Percentiles rank a stretch among this genome's conserved stretches.
Conservation (phyloP, 2,797 vertebrate genomes). For the Oreochromis mossambicus region DNA sequence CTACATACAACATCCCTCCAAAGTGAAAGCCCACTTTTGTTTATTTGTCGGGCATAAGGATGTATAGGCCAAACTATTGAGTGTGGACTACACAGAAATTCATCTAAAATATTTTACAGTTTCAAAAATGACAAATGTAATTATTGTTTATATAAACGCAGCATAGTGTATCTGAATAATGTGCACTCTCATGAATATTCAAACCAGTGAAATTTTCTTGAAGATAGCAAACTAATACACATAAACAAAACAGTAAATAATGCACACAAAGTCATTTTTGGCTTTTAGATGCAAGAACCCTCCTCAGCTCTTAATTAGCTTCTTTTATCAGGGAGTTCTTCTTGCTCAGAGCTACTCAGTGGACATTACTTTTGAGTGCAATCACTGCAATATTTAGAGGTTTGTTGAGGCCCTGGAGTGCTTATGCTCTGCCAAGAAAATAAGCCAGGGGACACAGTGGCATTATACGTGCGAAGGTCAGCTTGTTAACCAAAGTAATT, state of each 20-base stretch:
- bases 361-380: slow-evolving; percentile 58
- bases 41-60: background rate
- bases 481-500: slow-evolving; percentile 89
- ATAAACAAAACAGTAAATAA: background rate
- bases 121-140: background rate
- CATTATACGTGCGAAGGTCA: slow-evolving; percentile 81
- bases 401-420: slow-evolving; percentile 55
- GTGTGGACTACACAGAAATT: background rate
- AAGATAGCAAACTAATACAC: background rate
- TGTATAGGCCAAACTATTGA: background rate
- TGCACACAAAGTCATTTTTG: background rate
- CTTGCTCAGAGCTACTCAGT: slow-evolving; percentile 31
- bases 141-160: background rate
- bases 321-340: slow-evolving; percentile 27
- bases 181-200: background rate
- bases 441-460: slow-evolving; percentile 74
- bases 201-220: background rate
- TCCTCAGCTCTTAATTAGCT: slow-evolving; percentile 20
- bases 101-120: background rate
- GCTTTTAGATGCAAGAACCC: slow-evolving; percentile 3
- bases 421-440: slow-evolving; percentile 66
- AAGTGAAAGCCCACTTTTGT: slow-evolving; percentile 15
- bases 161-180: background rate
- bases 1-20: slow-evolving; percentile 18
- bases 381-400: slow-evolving; percentile 64